A percentile compares a stretch with the other conserved stretches of the same genome.
Evolutionary conservation across 2,888 invertebrate species (phyloP).

Genomic region (Urechis unicinctus): DNA sequence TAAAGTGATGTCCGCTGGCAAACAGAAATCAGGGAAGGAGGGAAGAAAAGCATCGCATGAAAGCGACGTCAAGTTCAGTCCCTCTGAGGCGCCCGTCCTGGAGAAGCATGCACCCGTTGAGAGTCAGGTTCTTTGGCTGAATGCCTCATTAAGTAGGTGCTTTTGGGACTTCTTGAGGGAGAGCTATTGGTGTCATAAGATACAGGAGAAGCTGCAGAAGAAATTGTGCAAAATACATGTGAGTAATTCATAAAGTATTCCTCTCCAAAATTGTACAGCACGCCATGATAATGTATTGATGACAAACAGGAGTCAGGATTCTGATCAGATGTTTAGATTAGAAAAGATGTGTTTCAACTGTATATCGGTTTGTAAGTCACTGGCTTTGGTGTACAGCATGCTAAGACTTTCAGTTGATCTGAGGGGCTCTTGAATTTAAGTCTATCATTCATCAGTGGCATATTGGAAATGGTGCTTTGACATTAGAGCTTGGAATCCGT

Average conservation of each 20-base stretch:
- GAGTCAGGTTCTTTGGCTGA: slow-evolving; percentile 53
- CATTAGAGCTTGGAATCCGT: too few relatives aligned
- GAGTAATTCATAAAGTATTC: too few relatives aligned
- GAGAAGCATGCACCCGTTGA: slow-evolving; percentile 1
- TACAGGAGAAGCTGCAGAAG: slow-evolving; percentile 74
- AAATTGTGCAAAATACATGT: slow-evolving; percentile 80
- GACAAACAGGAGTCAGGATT: not conserved
- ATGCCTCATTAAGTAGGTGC: slow-evolving; percentile 70
- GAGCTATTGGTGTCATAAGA: slow-evolving; percentile 62
- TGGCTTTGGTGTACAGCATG: too few relatives aligned
- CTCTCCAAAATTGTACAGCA: too few relatives aligned
- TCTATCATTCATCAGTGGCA: too few relatives aligned
- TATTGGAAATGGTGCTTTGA: too few relatives aligned
- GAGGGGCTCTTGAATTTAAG: too few relatives aligned
- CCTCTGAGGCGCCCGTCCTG: slow-evolving; percentile 15
- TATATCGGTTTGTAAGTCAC: too few relatives aligned
- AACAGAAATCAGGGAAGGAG: slow-evolving; percentile 11
- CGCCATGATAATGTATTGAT: not conserved
- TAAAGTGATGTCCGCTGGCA: slow-evolving; percentile 30
- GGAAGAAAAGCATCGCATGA: too few relatives aligned
- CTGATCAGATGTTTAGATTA: not conserved
- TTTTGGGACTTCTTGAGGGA: slow-evolving; percentile 78
- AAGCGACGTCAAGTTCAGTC: too few relatives aligned
- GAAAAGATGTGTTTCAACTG: not conserved
- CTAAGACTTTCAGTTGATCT: too few relatives aligned